phyloP scores from a whole-genome alignment of 2,113 vertebrate genomes.

The Oxyruncus cristatus region DNA sequence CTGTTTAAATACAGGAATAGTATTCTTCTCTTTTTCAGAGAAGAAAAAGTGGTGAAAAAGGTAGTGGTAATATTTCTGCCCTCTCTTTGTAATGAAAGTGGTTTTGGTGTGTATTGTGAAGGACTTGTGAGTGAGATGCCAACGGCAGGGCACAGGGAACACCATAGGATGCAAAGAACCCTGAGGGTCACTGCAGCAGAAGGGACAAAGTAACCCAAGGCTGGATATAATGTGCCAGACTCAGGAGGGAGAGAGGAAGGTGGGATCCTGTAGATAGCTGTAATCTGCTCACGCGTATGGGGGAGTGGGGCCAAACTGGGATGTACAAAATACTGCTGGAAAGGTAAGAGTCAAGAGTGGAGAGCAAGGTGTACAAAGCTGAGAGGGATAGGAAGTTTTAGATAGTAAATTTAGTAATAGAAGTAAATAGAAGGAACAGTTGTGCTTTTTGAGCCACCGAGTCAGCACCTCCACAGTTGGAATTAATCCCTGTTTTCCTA shows the following conservation, averaged over 20 bases:
- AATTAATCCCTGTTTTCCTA: not conserved
- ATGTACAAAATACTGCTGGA: not conserved
- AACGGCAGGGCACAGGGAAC: not conserved
- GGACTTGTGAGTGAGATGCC: not conserved
- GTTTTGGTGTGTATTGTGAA: not conserved
- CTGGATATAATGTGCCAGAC: not conserved
- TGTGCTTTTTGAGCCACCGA: not conserved
- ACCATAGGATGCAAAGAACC: not conserved
- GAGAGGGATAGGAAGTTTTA: not conserved
- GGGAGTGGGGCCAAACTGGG: not conserved
- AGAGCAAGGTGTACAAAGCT: not conserved
- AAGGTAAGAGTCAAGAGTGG: not conserved
- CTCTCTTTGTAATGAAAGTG: not conserved
- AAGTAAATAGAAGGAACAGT: not conserved
- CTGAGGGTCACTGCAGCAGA: not conserved
- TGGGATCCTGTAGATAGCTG: not conserved
- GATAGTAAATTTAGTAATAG: not conserved
- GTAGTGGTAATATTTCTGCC: not conserved
- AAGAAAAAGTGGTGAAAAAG: not conserved
- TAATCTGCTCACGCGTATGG: not conserved
- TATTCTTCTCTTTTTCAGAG: not conserved
- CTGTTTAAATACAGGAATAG: not conserved
- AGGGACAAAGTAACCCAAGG: not conserved
- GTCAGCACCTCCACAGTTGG: not conserved
- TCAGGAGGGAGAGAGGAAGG: not conserved